Evolutionary conservation across 2,797 vertebrate genomes (phyloP).

Genomic region (Halcyon badia): DNA sequence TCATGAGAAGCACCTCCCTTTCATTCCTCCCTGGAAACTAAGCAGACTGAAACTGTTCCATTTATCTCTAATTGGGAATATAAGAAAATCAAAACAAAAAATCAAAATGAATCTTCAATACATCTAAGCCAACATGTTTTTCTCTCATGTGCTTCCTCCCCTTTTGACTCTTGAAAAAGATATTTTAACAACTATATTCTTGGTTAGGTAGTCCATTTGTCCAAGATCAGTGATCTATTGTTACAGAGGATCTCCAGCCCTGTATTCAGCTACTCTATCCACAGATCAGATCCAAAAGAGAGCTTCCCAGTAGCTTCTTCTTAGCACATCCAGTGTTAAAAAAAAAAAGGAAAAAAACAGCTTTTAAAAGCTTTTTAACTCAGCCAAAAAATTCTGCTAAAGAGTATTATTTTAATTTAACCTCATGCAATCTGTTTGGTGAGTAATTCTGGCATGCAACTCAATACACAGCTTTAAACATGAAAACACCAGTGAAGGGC

Average conservation of each 20-base stretch:
- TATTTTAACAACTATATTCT: not conserved
- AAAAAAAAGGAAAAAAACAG: not conserved
- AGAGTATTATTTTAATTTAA: conserved; percentile 49
- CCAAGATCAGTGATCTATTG: not conserved
- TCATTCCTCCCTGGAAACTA: not conserved
- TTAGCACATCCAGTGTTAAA: not conserved
- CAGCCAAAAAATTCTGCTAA: not conserved
- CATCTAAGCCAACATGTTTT: not conserved
- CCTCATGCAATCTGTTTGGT: conserved; percentile 50
- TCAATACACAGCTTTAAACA: conserved; percentile 30
- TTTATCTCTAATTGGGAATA: not conserved
- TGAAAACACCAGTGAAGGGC: conserved; percentile 51
- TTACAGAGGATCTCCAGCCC: not conserved
- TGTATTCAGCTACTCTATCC: not conserved
- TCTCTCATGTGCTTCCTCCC: fast-evolving
- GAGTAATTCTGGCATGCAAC: conserved; percentile 55
- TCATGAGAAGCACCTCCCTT: not conserved
- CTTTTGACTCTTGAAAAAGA: not conserved
- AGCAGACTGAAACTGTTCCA: not conserved
- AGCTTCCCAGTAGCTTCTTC: not conserved
- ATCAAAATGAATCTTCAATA: not conserved
- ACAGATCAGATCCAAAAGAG: not conserved
- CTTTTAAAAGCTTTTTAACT: not conserved
- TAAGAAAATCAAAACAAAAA: not conserved
- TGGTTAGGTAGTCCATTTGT: not conserved